A percentile compares a stretch with the other conserved stretches of the same genome.
Evolutionary conservation across 2,113 vertebrate genomes (phyloP).

Genomic region (Boulengeromyrus knoepffleri): DNA sequence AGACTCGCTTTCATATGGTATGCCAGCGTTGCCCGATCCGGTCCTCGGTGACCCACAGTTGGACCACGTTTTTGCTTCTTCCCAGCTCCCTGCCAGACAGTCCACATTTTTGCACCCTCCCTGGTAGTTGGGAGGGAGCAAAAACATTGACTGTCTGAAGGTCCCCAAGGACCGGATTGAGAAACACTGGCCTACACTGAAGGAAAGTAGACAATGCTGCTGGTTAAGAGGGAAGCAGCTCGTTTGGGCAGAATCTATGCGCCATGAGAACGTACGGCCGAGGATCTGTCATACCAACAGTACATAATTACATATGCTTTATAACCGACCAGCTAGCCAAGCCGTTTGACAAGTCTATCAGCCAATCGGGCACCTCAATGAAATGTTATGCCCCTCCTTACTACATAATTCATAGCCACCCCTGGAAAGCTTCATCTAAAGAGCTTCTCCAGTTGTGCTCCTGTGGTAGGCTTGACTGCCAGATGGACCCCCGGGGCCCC

Average conservation of each 20-base stretch:
- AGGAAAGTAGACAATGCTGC: neutral
- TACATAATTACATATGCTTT: neutral
- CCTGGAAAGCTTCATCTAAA: neutral
- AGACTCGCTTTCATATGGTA: neutral
- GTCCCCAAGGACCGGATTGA: neutral
- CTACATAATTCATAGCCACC: neutral
- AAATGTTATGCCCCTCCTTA: neutral
- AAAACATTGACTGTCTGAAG: neutral
- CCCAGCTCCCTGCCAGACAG: neutral
- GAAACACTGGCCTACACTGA: neutral
- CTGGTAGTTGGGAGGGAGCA: too few species aligned
- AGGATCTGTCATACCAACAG: neutral
- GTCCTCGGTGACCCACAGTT: neutral
- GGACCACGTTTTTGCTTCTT: neutral
- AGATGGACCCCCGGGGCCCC: neutral
- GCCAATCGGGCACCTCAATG: neutral
- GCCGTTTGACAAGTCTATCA: neutral
- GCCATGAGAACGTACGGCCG: neutral
- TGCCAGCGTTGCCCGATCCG: neutral
- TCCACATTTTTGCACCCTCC: neutral
- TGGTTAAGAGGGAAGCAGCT: neutral
- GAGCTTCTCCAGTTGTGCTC: neutral
- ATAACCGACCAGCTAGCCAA: neutral
- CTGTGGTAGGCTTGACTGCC: neutral
- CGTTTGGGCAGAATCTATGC: neutral